phyloP scores from a whole-genome alignment of 2,797 vertebrate genomes.

The Remorina albescens region DNA sequence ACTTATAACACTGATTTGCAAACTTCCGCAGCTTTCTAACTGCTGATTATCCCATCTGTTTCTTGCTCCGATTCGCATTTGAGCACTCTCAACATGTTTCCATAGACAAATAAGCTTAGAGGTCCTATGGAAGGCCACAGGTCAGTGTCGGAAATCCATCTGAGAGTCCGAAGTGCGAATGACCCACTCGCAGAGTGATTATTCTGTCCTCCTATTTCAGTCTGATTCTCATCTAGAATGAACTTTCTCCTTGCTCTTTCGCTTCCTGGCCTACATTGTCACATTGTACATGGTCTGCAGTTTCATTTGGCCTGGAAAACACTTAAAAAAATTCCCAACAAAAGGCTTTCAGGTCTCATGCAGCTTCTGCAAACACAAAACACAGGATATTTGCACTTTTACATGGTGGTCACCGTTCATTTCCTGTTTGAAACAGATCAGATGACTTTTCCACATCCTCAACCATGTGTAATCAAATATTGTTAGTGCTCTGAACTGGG shows the following conservation, averaged over 20 bases:
- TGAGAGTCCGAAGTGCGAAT: not conserved
- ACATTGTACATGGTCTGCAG: not conserved
- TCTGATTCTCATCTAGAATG: not conserved
- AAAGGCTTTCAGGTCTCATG: too few species aligned
- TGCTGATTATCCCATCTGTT: not conserved
- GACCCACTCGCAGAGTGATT: not conserved
- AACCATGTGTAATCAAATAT: too few species aligned
- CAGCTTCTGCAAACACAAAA: too few species aligned
- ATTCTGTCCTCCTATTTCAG: not conserved
- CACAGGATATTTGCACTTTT: too few species aligned
- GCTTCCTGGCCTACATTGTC: not conserved
- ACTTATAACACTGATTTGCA: not conserved
- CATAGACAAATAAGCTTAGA: not conserved
- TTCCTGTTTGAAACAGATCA: too few species aligned
- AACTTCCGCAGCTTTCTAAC: not conserved
- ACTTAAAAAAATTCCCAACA: too few species aligned
- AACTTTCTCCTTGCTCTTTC: not conserved
- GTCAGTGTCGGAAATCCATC: conserved; percentile 1
- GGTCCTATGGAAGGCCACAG: not conserved
- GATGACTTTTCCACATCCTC: too few species aligned
- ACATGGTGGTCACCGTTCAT: too few species aligned
- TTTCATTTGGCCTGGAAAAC: not conserved
- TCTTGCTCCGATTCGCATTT: not conserved
- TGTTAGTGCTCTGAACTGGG: too few species aligned
- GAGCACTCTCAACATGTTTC: not conserved